Base-by-base conservation (phyloP, 2,113 vertebrate genomes). In the Apaloderma vittatum region DNA sequence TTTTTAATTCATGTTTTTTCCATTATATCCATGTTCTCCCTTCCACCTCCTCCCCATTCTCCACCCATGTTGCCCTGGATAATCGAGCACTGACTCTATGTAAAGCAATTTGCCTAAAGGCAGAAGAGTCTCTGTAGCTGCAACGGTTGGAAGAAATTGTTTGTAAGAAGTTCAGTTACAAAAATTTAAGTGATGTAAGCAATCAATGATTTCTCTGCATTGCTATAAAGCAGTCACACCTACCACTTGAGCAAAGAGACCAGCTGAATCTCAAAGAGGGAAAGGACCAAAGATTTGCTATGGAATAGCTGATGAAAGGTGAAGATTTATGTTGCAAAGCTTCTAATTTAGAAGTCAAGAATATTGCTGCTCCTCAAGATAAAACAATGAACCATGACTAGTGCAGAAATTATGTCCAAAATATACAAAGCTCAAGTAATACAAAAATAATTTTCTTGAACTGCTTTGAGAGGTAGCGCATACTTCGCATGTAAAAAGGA, bases 171-270 rank as follows among this genome's bases (percentile, higher is more conserved):
- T 36, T 79, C 34, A 78, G 96, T 97, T 97, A 93, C 84, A 95
- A 91, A 94, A 94, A 48, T 54, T 55, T n/a, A 94, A 93, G 48
- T 95, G 86, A 97, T 55, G 68, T 86, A 86, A 93, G 94, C 95
- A 91, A 97, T 91, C 95, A 94, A 93, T 95, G 92, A 96, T 84
- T 95, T 94, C 92, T 93, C 74, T 46, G 45, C 82, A 82, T 88
- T 72, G 26, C 90, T 86, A 83, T 81, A 90, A 77, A 85, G 61
- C 62, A 88, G 78, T 97, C 96, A 95, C 97, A 90, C 95, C 96
- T 92, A 76, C 36, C 2, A 2, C 59, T 88, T 84, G 78, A 71
- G 88, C 46, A 90, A 87, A 91, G 86, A 95, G 73, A 89, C 66
- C 86, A 93, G 97, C 65, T 86, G 65, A 91, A 74, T 96, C 95